Percentiles rank a stretch among this genome's conserved stretches.
phyloP scores from a whole-genome alignment of 2,113 vertebrate species.

The Menidia beryllina region DNA sequence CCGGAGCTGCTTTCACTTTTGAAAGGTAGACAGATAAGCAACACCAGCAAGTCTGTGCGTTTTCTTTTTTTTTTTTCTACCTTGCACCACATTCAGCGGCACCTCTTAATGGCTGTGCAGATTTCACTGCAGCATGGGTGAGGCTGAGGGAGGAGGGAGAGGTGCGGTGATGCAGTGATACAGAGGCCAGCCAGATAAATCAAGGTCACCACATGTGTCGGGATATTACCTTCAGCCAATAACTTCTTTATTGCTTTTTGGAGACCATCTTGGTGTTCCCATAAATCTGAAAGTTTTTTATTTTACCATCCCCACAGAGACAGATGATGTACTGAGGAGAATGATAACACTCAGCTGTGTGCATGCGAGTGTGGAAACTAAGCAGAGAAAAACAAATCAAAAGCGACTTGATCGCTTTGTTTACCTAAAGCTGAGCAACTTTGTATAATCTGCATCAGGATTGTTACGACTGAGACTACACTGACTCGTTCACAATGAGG shows the following conservation, averaged over 20 bases:
- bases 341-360: conserved; percentile 28
- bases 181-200: conserved; percentile 76
- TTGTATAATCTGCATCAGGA: not conserved
- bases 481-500: not conserved
- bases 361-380: conserved; percentile 14
- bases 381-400: conserved; percentile 25
- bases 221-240: conserved; percentile 79
- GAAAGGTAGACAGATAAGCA: conserved; percentile 59
- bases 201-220: conserved; percentile 74
- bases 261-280: conserved; percentile 64
- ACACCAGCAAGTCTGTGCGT: conserved; percentile 59
- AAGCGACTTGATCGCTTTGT: conserved; percentile 7
- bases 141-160: conserved; percentile 71
- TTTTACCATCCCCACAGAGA: conserved; percentile 68
- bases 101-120: conserved; percentile 69
- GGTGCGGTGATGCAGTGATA: conserved; percentile 63
- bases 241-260: conserved; percentile 81
- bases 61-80: conserved; percentile 21
- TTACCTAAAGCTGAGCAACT: not conserved
- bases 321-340: conserved; percentile 22
- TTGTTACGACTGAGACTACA: not conserved
- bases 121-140: conserved; percentile 78
- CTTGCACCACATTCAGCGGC: conserved; percentile 59
- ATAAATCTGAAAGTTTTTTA: conserved; percentile 74
- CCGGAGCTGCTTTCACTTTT: conserved; percentile 52